Percentiles rank a stretch among this genome's conserved stretches.
Conservation (phyloP, 2,797 vertebrate species). For the Stomatorhinus walkeri region DNA sequence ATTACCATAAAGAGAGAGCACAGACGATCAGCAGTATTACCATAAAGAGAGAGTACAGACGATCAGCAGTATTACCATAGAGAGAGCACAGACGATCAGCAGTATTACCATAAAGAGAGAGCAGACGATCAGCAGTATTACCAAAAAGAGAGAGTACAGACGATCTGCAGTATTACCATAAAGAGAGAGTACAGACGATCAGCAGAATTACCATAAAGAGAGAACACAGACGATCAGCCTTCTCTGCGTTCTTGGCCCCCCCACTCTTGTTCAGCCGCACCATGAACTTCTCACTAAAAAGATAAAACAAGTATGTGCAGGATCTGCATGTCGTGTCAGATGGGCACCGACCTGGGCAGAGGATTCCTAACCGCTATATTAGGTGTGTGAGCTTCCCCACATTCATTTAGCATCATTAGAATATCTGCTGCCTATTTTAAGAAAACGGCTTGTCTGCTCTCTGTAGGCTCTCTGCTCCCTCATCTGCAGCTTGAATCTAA, state of each 20-base stretch:
- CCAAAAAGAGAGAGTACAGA: too few species aligned
- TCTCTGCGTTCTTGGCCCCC: slow-evolving; percentile 84
- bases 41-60: too few species aligned
- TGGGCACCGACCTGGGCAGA: neutral
- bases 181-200: neutral
- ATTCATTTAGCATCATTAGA: neutral
- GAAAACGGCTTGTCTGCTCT: too few species aligned
- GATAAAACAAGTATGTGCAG: neutral
- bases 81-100: too few species aligned
- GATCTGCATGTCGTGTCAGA: neutral
- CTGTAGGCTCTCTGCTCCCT: neutral
- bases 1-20: too few species aligned
- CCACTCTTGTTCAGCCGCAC: slow-evolving; percentile 91
- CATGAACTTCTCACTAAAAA: slow-evolving; percentile 85
- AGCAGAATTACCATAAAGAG: slow-evolving; percentile 78
- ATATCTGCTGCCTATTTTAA: neutral
- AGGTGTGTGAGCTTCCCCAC: neutral
- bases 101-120: too few species aligned
- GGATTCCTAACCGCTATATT: neutral
- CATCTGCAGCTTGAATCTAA: neutral
- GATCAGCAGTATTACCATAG: too few species aligned
- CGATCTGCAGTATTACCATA: neutral
- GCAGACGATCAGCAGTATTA: neutral
- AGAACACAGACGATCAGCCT: slow-evolving; percentile 82
- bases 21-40: too few species aligned